Percentiles rank a stretch among this genome's conserved stretches.
Evolutionary conservation across 2,797 vertebrate genomes (phyloP).

Genomic region (Tadarida brasiliensis): DNA sequence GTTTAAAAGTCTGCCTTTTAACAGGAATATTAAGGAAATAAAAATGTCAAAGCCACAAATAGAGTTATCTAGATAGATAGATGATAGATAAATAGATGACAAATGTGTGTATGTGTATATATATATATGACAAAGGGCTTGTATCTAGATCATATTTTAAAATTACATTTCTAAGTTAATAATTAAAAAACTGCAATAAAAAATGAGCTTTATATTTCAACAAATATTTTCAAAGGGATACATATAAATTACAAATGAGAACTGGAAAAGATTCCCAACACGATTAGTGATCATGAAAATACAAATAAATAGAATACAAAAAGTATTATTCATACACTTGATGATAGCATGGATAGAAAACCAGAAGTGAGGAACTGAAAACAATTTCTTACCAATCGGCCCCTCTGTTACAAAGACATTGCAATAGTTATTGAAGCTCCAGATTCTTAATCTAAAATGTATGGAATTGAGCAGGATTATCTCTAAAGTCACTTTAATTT

Average conservation of each 20-base stretch:
- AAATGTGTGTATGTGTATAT: not conserved
- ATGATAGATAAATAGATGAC: not conserved
- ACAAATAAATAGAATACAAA: not conserved
- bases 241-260: not conserved
- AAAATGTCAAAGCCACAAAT: not conserved
- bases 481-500: not conserved
- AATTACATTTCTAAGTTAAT: not conserved
- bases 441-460: not conserved
- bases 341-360: not conserved
- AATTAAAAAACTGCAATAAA: not conserved
- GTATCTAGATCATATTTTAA: not conserved
- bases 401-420: not conserved
- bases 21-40: not conserved
- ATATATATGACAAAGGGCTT: not conserved
- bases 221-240: not conserved
- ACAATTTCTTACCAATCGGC: not conserved
- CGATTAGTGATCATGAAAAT: not conserved
- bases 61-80: not conserved
- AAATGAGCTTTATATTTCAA: not conserved
- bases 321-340: not conserved
- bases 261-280: not conserved
- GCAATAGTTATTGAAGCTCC: not conserved
- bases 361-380: not conserved
- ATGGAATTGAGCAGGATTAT: not conserved
- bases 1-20: not conserved